Conservation (phyloP, 35 echinoderm and acorn worm genomes). For the Lytechinus pictus region DNA sequence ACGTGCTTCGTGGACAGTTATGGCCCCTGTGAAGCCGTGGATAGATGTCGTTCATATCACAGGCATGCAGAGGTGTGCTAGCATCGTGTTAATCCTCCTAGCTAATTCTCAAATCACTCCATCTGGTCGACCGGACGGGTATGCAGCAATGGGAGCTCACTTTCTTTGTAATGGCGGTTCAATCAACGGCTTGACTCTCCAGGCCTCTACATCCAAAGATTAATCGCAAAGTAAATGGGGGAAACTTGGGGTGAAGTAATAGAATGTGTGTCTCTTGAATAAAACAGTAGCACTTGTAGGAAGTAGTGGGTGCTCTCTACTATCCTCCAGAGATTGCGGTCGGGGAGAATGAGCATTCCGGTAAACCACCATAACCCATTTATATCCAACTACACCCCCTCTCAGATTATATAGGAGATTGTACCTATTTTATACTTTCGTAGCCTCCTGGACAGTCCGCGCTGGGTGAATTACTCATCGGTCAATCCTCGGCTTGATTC, state of each 20-base stretch:
- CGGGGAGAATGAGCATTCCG: neutral
- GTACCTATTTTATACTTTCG: neutral
- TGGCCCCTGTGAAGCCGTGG: neutral
- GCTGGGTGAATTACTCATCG: neutral
- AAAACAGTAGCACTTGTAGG: neutral
- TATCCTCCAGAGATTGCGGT: neutral
- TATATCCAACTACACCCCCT: neutral
- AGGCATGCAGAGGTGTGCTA: neutral
- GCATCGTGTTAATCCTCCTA: neutral
- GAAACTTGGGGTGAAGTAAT: neutral
- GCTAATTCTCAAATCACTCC: neutral
- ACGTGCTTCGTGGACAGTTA: neutral
- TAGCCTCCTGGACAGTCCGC: neutral
- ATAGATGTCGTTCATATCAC: neutral
- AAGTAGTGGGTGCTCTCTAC: neutral
- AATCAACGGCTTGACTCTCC: neutral
- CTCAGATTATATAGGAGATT: neutral
- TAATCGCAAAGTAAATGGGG: neutral
- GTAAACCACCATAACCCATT: slow-evolving; percentile 2
- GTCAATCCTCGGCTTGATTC: neutral
- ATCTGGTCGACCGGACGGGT: neutral
- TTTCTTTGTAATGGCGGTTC: neutral
- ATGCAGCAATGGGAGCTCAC: neutral
- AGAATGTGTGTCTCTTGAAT: neutral
- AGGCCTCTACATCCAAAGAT: neutral